A percentile compares a stretch with the other conserved stretches of the same genome.
These are phyloP conservation scores for Calcarius ornatus DNA, from an alignment of 2,113 vertebrate genomes.

Conservation along the genomic window DNA sequence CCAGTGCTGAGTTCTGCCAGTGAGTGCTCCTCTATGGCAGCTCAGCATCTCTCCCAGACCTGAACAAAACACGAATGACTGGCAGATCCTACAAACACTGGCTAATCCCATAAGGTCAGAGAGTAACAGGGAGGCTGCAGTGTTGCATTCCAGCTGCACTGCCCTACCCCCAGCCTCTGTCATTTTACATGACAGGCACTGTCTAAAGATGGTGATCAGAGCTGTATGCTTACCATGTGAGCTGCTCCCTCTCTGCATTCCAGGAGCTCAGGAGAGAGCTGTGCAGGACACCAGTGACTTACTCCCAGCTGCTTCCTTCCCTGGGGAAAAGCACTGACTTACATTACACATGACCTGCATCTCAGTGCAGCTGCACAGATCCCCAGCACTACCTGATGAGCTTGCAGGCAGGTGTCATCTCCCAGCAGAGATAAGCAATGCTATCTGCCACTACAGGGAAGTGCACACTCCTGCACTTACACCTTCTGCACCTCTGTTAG, in stretches of 20 bases:
- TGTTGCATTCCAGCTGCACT: not conserved
- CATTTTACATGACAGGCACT: not conserved
- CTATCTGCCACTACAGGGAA: not conserved
- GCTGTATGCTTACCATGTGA: not conserved
- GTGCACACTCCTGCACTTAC: not conserved
- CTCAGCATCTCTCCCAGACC: not conserved
- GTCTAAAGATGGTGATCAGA: not conserved
- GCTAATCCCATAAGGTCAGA: not conserved
- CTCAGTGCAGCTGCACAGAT: not conserved
- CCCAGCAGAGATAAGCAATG: not conserved
- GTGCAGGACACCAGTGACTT: not conserved
- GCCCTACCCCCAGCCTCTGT: not conserved
- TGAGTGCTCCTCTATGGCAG: not conserved
- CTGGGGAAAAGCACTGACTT: not conserved
- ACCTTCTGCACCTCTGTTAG: not conserved
- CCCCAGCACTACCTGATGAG: not conserved
- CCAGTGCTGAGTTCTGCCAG: not conserved
- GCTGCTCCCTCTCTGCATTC: not conserved
- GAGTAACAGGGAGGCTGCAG: not conserved
- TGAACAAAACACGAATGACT: fast-evolving
- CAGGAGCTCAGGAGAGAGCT: not conserved
- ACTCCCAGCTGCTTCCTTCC: not conserved
- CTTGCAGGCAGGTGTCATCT: not conserved
- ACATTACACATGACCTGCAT: not conserved
- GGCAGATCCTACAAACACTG: not conserved